Base-by-base conservation (phyloP, 2,888 invertebrate genomes). In the Amphimallon solstitiale region DNA sequence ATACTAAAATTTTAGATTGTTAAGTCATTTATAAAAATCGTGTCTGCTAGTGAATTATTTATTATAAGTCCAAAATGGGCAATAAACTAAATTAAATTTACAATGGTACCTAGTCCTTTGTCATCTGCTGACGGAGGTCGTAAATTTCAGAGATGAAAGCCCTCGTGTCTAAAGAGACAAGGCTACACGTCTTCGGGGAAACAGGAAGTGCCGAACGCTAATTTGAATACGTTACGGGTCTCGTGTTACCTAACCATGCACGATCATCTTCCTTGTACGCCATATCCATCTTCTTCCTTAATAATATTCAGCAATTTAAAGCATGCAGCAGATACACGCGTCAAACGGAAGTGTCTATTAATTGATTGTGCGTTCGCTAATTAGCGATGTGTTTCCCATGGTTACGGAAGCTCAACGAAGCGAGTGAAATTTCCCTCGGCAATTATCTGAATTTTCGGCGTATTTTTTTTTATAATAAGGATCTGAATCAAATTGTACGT, bases 321-420 rank as follows among this genome's bases (percentile, higher is more conserved):
- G 6, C 29, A 29, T 1, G 5, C 6, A 29, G 9, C 9, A 29
- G 1, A 29, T 29, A 5, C 29, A 29, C 29, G 29, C 34, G 15
- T 59, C 19, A 29, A 15, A 34, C 45, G 56, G 56, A 43, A 59
- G 23, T 34, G 43, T 23, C 23, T 59, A 43, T 43, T 59, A 59
- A 59, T 59, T 59, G 56, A n/a, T 43, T 43, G 54, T 54, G 38
- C 40, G 54, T 21, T 54, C 54, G 56, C 29, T 59, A 59, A 59
- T 59, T 59, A 59, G 23, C 43, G 56, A 43, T 59, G 43, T 59
- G 56, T 59, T 59, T 59, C 56, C 43, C 56, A 59, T 43, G 56
- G 19, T n/a, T n/a, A n/a, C n/a, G n/a, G n/a, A n/a, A n/a, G n/a
- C n/a, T n/a, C n/a, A n/a, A n/a, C n/a, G n/a, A n/a, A n/a, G n/a